A percentile compares a stretch with the other conserved stretches of the same genome.
Conservation (phyloP, 2,888 invertebrate genomes). For the Cosmia trapezina region DNA sequence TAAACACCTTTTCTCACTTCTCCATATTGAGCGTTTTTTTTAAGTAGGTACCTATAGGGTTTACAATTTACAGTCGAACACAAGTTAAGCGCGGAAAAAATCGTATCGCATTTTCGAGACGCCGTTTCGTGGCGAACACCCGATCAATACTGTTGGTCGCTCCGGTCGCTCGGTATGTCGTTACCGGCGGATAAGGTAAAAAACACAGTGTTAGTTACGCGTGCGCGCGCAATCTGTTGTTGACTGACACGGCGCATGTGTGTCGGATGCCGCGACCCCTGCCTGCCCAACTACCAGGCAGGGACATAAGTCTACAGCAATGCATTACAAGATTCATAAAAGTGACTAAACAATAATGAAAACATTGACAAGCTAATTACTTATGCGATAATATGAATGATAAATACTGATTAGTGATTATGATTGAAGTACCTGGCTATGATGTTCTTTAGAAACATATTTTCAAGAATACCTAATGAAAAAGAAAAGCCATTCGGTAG, state of each 20-base stretch:
- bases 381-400: conserved; percentile 19
- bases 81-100: conserved; percentile 75
- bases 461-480: neutral
- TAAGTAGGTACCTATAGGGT: conserved; percentile 40
- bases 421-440: neutral
- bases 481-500: conserved; percentile 2
- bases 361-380: conserved; percentile 21
- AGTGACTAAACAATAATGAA: conserved; percentile 30
- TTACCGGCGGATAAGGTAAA: conserved; percentile 83
- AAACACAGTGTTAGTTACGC: conserved; percentile 80
- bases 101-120: conserved; percentile 81
- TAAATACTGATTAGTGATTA: conserved; percentile 20
- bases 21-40: conserved; percentile 68
- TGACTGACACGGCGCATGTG: conserved; percentile 85
- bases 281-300: conserved; percentile 61
- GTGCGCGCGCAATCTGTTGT: conserved; percentile 88
- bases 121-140: conserved; percentile 82
- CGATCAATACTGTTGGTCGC: conserved; percentile 86
- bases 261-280: conserved; percentile 72
- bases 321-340: conserved; percentile 20
- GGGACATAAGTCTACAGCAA: conserved; percentile 38
- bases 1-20: conserved; percentile 74
- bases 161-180: conserved; percentile 72
- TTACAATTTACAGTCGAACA: conserved; percentile 69
- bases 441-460: conserved; percentile 3